Base-by-base conservation (phyloP, 2,797 vertebrate genomes). In the Arrhamphus sclerolepis region DNA sequence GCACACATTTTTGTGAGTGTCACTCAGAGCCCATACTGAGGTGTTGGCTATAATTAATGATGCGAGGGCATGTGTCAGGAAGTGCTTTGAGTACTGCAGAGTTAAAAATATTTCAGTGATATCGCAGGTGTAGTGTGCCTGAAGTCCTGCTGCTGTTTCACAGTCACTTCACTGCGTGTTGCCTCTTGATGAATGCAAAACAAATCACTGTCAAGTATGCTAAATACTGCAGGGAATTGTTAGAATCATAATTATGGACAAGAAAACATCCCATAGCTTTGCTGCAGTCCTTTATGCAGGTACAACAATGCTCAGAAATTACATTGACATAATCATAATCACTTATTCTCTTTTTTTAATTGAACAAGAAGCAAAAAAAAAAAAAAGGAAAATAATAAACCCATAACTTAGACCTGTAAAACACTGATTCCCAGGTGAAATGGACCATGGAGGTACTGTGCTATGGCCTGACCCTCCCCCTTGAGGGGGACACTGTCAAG, bases 381-480 rank as follows among this genome's bases (percentile, higher is more conserved):
- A 50, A 17, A 51, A 38, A 7, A 14, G n/a, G 7, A 41, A 16
- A 2, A 0, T 29, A 42, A 38, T 20, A 43, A 47, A 46, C 10
- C 5, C 19, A 2, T 40, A 39, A 28, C 18, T 46, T 7, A 31
- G 28, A 26, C 24, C 11, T 57, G 17, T 13, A 51, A 61, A 42
- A 21, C 0, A 60, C 70, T 81, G 62, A 2, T 50, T 74, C 14
- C 5, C 67, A 98, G 97, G 97, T 98, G 72, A 98, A 98, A 90
- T 98, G 97, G 97, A 98, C 97, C 53, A 98, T 98, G 97, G 97
- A 98, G 87, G 97, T 97, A 60, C 93, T 98, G 79, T 97, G 97
- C 82, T 98, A 97, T 16, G 97, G 97, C 57, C 85, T 98, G 75
- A 97, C 96, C 9, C 94, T 98, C 39, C 96, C 96, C 63, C 87